phyloP scores from a whole-genome alignment of 2,113 vertebrate species.

The Oxyruncus cristatus region DNA sequence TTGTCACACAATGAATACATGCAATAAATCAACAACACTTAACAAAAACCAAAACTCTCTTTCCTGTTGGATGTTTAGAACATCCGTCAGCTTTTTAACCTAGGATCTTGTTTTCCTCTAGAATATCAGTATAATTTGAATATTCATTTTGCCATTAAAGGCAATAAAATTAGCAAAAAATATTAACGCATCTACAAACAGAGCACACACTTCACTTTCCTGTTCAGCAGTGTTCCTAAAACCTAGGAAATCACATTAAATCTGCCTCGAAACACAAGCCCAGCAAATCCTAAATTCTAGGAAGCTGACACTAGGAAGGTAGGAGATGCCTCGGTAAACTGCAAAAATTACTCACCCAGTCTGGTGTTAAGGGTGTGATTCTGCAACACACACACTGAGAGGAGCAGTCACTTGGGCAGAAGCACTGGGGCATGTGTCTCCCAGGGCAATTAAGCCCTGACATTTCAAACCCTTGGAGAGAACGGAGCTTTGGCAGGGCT shows the following conservation, averaged over 20 bases:
- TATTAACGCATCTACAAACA: not conserved
- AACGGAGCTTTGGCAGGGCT: not conserved
- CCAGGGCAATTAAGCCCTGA: not conserved
- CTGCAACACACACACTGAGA: not conserved
- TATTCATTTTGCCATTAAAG: not conserved
- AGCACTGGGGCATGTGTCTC: not conserved
- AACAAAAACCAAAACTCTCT: not conserved
- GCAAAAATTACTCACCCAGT: not conserved
- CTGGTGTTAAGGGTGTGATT: not conserved
- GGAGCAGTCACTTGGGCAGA: not conserved
- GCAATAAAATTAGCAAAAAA: not conserved
- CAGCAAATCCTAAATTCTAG: not conserved
- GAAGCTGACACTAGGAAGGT: not conserved
- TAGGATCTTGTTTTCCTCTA: not conserved
- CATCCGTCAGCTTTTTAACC: not conserved
- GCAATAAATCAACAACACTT: not conserved
- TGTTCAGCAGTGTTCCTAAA: not conserved
- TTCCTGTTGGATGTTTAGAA: not conserved
- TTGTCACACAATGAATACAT: not conserved
- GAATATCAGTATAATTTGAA: not conserved
- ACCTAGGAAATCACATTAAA: not conserved
- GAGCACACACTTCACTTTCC: not conserved
- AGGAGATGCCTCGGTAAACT: not conserved
- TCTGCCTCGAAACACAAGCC: not conserved
- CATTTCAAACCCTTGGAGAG: not conserved